A percentile compares a stretch with the other conserved stretches of the same genome.
Evolutionary conservation across 2,797 vertebrate genomes (phyloP).

Genomic region (Rhodeus uyekii): DNA sequence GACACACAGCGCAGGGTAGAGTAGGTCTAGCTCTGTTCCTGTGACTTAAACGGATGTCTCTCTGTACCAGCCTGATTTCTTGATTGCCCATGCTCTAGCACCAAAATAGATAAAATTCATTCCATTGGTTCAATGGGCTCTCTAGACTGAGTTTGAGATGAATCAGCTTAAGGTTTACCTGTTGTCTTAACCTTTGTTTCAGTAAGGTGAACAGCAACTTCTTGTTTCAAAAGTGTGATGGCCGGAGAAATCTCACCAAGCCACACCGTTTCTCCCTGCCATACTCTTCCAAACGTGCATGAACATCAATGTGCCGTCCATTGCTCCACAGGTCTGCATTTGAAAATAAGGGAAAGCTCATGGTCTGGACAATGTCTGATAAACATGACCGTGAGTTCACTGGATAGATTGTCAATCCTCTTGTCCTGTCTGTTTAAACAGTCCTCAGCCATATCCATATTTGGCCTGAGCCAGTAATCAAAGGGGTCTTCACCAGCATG

Average conservation of each 20-base stretch:
- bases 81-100: not conserved
- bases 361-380: constrained; percentile 53
- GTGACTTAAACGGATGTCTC: too few relatives aligned
- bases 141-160: not conserved
- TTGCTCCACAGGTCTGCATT: not conserved
- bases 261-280: constrained; percentile 3
- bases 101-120: too few relatives aligned
- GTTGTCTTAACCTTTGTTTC: not conserved
- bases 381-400: constrained; percentile 16
- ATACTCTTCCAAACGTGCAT: constrained; percentile 1
- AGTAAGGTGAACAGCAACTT: not conserved
- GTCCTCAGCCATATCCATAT: constrained; percentile 53
- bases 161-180: not conserved
- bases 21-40: too few relatives aligned
- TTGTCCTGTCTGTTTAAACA: constrained; percentile 39
- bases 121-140: too few relatives aligned
- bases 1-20: too few relatives aligned
- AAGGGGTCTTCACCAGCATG: constrained; percentile 9
- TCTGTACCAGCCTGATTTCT: not conserved
- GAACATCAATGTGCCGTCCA: not conserved
- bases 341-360: constrained; percentile 17
- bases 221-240: not conserved
- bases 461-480: constrained; percentile 52
- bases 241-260: not conserved
- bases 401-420: constrained; percentile 2